phyloP scores from a whole-genome alignment of 1,140 invertebrate genomes.

The Sitobion miscanthi region DNA sequence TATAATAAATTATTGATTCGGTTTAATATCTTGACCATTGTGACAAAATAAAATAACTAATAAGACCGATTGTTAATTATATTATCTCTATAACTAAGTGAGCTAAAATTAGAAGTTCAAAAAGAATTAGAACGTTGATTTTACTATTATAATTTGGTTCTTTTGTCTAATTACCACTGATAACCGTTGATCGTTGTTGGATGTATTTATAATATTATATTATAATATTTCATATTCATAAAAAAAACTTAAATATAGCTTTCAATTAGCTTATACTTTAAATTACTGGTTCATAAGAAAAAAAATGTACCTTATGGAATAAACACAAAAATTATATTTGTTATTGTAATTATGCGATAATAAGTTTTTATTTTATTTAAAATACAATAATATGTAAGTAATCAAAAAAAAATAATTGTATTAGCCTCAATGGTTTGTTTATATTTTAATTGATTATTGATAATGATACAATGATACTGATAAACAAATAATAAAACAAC shows the following conservation, averaged over 20 bases:
- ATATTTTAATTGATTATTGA: background rate
- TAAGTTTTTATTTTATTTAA: background rate
- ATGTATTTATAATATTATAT: background rate
- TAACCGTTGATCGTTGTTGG: background rate
- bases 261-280: no score
- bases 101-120: background rate
- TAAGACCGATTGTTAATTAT: background rate
- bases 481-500: background rate
- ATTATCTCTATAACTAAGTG: background rate
- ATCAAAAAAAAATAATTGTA: background rate
- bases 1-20: background rate
- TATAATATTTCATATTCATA: background rate
- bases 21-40: background rate
- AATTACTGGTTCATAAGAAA: background rate
- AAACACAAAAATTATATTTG: background rate
- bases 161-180: no score
- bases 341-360: background rate
- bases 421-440: background rate
- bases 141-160: background rate
- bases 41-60: background rate
- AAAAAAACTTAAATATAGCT: no score
- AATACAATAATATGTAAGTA: background rate
- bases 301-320: background rate
- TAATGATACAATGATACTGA: background rate
- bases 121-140: no score